phyloP scores from a whole-genome alignment of 2,113 vertebrate genomes.

The Esox niger region DNA sequence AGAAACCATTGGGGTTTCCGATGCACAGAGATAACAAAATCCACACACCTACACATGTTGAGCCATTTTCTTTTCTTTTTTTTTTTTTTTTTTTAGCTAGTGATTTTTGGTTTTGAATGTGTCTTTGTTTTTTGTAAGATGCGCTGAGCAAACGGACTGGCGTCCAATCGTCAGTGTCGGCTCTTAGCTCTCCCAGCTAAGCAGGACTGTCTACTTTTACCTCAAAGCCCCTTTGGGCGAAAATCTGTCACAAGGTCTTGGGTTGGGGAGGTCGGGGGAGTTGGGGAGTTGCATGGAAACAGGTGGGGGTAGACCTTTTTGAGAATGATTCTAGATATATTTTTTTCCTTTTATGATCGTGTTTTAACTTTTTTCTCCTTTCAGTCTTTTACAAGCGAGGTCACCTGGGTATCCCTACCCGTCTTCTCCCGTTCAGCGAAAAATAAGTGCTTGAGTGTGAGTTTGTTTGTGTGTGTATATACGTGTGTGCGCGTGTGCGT shows the following conservation, averaged over 20 bases:
- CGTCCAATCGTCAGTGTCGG: constrained; percentile 63
- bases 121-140: constrained; percentile 68
- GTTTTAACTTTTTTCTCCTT: constrained; percentile 70
- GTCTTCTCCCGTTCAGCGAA: constrained; percentile 62
- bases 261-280: constrained; percentile 54
- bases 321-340: constrained; percentile 57
- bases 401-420: constrained; percentile 76
- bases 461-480: constrained; percentile 31
- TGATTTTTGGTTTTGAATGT: constrained; percentile 65
- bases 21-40: constrained; percentile 71
- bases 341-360: constrained; percentile 68
- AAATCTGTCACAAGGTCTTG: constrained; percentile 75
- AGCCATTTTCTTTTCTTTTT: constrained; percentile 84
- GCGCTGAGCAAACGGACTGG: constrained; percentile 69
- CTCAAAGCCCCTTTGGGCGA: constrained; percentile 72
- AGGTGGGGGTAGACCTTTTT: constrained; percentile 52
- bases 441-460: constrained; percentile 17
- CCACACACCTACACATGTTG: constrained; percentile 67
- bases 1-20: constrained; percentile 68
- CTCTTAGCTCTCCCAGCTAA: constrained; percentile 71
- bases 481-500: constrained; percentile 50
- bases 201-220: constrained; percentile 80
- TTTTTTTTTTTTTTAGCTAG: constrained; percentile 54
- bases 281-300: background rate
- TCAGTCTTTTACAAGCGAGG: constrained; percentile 79